phyloP scores from a whole-genome alignment of 2,113 vertebrate species.

The Leptobrachium leishanense region DNA sequence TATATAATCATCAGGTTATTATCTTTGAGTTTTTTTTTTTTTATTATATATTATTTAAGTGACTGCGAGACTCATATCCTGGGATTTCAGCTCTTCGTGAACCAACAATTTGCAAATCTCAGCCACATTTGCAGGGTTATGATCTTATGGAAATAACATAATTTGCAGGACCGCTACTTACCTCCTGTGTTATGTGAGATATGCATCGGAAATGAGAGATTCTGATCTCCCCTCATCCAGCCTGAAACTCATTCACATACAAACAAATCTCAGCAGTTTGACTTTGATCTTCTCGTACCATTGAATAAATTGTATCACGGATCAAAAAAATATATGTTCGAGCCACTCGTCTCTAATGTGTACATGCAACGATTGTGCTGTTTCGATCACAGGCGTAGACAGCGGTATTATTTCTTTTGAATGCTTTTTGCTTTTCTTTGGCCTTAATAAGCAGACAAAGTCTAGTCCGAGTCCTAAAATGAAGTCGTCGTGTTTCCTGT shows the following conservation, averaged over 20 bases:
- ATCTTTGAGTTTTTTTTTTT: too few relatives aligned
- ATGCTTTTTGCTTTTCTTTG: background rate
- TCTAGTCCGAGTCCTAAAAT: too few relatives aligned
- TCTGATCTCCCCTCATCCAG: too few relatives aligned
- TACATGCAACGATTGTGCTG: background rate
- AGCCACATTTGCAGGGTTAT: background rate
- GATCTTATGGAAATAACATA: too few relatives aligned
- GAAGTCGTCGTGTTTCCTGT: too few relatives aligned
- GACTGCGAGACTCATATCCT: background rate
- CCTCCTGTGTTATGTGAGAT: background rate
- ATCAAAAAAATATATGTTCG: background rate
- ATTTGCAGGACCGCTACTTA: background rate
- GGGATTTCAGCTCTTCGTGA: background rate
- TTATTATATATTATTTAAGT: too few relatives aligned
- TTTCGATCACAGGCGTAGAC: background rate
- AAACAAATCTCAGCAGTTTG: background rate
- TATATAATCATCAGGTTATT: too few relatives aligned
- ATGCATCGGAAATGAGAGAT: background rate
- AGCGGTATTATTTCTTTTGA: background rate
- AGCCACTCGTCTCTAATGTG: background rate
- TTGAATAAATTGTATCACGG: background rate
- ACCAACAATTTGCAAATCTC: background rate
- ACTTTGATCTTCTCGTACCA: background rate
- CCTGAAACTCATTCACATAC: background rate
- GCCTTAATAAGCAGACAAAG: too few relatives aligned